A percentile compares a stretch with the other conserved stretches of the same genome.
Conservation (phyloP, 1,140 invertebrate genomes). For the Harpegnathos saltator region DNA sequence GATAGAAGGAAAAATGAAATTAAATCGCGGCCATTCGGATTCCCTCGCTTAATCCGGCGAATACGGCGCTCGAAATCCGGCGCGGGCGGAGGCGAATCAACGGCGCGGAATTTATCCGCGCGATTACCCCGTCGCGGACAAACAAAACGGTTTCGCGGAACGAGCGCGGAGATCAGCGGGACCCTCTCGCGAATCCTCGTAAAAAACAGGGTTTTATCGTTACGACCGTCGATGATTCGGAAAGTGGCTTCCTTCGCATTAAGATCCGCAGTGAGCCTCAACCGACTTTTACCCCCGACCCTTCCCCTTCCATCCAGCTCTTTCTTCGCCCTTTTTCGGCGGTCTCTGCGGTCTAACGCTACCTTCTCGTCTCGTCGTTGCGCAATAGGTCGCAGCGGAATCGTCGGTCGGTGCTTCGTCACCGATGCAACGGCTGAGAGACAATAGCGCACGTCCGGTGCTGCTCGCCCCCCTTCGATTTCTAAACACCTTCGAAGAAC, state of each 20-base stretch:
- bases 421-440: slow-evolving; percentile 60
- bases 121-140: background rate
- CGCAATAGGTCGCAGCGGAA: slow-evolving; percentile 63
- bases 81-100: slow-evolving; percentile 12
- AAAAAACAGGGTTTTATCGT: slow-evolving; percentile 61
- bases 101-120: slow-evolving; percentile 39
- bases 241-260: slow-evolving; percentile 39
- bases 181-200: slow-evolving; percentile 35
- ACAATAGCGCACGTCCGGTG: slow-evolving; percentile 67
- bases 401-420: slow-evolving; percentile 71
- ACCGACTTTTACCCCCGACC: background rate
- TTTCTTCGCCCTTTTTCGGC: too few relatives aligned
- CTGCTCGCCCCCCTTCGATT: slow-evolving; percentile 67
- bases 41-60: slow-evolving; percentile 4
- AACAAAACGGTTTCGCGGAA: slow-evolving; percentile 24
- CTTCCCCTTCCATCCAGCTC: background rate
- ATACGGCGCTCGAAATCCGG: background rate
- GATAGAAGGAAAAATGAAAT: slow-evolving; percentile 18
- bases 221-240: slow-evolving; percentile 42
- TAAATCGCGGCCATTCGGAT: slow-evolving; percentile 30
- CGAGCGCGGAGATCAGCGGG: slow-evolving; percentile 1
- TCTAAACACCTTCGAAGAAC: slow-evolving; percentile 72
- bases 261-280: slow-evolving; percentile 45
- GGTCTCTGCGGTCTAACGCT: background rate
- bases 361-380: slow-evolving; percentile 32